Base-by-base conservation (phyloP, 2,113 vertebrate genomes). In the Natator depressus region DNA sequence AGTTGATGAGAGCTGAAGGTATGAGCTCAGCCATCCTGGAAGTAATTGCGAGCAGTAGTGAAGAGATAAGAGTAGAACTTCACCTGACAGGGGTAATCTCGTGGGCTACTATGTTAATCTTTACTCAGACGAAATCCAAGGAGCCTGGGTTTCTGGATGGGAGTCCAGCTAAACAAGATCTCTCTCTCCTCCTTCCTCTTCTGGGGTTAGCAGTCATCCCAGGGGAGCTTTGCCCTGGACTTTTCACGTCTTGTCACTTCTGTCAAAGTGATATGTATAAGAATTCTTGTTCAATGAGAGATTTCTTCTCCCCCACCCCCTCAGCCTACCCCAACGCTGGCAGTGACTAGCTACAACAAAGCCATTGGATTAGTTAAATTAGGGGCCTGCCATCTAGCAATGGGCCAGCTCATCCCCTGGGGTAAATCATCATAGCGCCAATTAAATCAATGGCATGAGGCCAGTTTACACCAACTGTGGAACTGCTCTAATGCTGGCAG, bases 341-440 rank as follows among this genome's bases (percentile, higher is more conserved):
- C 93, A 95, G 95, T 96, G 93, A 93, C 84, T 80, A 47, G 94
- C 93, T 96, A 92, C 20, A 13, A 92, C 94, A 93, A 95, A 96
- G 88, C 95, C 89, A 96, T 96, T 90, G 95, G 96, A 94, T 81
- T 92, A 93, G 93, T 97, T 93, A 97, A 96, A 84, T 96, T 91
- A 93, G 91, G 95, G 96, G 94, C 96, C 96, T 90, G 89, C 92
- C 94, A 91, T 96, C 95, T 97, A 97, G 94, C 88, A 95, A 94
- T 93, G 89, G 94, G 1, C 42, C 38, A 76, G 38, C 22, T 75
- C 10, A 38, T 42, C 38, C 19, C n/a, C 38, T 22, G 24, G 22
- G 10, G 6, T 46, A 46, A 46, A 46, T 25, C 42, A 25, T 76
- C 24, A 69, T 69, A 38, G 35, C 8, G 4, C 35, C 4, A 4